phyloP scores from a whole-genome alignment of 2,113 vertebrate genomes.

The Mohoua ochrocephala region DNA sequence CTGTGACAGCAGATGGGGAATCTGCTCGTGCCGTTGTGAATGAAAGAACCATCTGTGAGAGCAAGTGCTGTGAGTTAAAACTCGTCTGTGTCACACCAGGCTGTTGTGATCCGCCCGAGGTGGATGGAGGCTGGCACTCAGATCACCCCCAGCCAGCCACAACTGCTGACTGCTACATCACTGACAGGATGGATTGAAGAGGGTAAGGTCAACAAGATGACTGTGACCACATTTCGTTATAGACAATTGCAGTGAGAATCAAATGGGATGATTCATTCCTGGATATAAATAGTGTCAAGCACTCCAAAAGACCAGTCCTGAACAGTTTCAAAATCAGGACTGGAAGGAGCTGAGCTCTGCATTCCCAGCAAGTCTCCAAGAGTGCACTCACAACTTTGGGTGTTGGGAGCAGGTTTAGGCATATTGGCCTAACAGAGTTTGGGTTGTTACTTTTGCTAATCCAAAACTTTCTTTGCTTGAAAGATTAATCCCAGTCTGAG shows the following conservation, averaged over 20 bases:
- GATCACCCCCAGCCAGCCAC: background rate
- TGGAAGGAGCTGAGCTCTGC: background rate
- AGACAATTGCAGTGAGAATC: background rate
- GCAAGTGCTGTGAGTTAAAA: background rate
- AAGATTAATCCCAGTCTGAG: background rate
- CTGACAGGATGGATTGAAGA: background rate
- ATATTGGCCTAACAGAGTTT: background rate
- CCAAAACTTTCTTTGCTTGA: background rate
- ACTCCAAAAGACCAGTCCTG: background rate
- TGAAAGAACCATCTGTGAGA: background rate
- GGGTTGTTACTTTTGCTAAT: background rate
- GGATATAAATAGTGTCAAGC: background rate
- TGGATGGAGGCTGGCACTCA: background rate
- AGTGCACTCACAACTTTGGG: background rate
- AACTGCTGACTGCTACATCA: background rate
- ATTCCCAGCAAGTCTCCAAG: background rate
- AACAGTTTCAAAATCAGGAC: background rate
- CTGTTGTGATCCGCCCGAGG: background rate
- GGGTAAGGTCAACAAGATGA: background rate
- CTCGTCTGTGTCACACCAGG: background rate
- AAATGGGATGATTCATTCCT: slow-evolving; percentile 6
- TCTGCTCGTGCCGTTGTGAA: background rate
- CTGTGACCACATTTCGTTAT: background rate
- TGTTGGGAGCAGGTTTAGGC: background rate
- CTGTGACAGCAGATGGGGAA: slow-evolving; percentile 6